phyloP scores from a whole-genome alignment of 2,888 invertebrate species.

The Drosophila kanekoi region DNA sequence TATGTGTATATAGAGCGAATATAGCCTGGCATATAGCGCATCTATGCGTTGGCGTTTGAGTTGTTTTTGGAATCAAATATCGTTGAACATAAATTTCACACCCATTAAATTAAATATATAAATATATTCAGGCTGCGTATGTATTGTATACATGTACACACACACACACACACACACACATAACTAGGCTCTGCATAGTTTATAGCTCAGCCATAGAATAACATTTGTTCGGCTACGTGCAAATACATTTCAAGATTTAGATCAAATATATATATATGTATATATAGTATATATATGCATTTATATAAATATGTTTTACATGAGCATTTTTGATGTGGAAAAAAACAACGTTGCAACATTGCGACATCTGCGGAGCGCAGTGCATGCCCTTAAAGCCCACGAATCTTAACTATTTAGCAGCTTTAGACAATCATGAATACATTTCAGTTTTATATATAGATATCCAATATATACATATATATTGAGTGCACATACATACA shows the following conservation, averaged over 20 bases:
- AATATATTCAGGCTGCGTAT: conserved; percentile 10
- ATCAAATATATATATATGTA: conserved; percentile 19
- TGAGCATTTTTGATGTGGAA: not conserved
- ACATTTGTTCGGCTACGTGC: conserved; percentile 25
- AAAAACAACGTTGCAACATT: conserved; percentile 27
- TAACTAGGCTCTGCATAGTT: conserved; percentile 37
- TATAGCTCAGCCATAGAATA: conserved; percentile 22
- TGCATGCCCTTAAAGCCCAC: conserved; percentile 50
- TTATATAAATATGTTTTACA: conserved; percentile 5
- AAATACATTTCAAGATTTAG: conserved; percentile 41
- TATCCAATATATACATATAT: conserved; percentile 10
- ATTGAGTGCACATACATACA: conserved; percentile 2
- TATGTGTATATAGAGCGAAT: conserved; percentile 34
- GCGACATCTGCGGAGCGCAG: conserved; percentile 23
- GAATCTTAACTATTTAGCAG: conserved; percentile 9
- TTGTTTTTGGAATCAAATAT: conserved; percentile 78
- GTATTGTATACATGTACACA: not conserved
- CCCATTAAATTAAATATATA: conserved; percentile 59
- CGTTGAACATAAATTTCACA: conserved; percentile 78
- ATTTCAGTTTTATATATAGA: conserved; percentile 1
- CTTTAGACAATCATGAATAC: conserved; percentile 3
- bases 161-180: not conserved
- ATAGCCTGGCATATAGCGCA: conserved; percentile 46
- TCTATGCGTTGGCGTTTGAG: conserved; percentile 67
- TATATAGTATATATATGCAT: not conserved